phyloP scores from a whole-genome alignment of 2,113 vertebrate genomes.

The Gallinago paraguaiae region DNA sequence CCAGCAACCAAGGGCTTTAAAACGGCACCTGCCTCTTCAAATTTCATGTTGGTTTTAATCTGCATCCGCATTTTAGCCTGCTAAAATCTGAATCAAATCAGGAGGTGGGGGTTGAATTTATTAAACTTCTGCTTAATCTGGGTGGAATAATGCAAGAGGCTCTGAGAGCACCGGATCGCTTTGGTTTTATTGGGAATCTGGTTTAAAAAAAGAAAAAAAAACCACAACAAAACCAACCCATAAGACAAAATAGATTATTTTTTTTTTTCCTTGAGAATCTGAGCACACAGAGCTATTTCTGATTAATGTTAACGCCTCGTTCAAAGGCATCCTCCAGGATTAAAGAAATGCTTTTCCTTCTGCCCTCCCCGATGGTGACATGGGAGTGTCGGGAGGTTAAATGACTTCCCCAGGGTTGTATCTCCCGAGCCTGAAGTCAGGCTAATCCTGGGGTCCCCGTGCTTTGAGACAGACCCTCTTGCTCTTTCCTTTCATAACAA shows the following conservation, averaged over 20 bases:
- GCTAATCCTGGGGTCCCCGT: background rate
- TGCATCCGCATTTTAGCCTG: background rate
- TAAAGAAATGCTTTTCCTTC: background rate
- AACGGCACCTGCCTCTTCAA: background rate
- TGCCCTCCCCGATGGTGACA: background rate
- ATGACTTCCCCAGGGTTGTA: background rate
- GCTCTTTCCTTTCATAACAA: background rate
- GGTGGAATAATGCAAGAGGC: background rate
- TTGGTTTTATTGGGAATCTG: background rate
- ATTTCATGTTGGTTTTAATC: conserved; percentile 2
- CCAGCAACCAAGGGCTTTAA: background rate
- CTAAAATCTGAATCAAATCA: conserved; percentile 7
- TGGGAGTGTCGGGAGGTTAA: background rate
- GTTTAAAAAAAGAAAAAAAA: background rate
- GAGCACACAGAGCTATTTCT: accelerated
- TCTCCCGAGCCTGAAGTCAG: background rate
- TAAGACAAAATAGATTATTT: background rate
- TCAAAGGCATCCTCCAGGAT: accelerated
- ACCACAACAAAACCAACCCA: no score
- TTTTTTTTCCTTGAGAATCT: background rate
- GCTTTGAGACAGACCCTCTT: accelerated
- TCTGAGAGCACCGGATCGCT: background rate
- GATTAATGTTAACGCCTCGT: background rate
- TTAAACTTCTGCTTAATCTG: background rate
- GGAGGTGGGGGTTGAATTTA: background rate